Evolutionary conservation across 2,797 vertebrate genomes (phyloP).

Genomic region (Gallinago solitaria): DNA sequence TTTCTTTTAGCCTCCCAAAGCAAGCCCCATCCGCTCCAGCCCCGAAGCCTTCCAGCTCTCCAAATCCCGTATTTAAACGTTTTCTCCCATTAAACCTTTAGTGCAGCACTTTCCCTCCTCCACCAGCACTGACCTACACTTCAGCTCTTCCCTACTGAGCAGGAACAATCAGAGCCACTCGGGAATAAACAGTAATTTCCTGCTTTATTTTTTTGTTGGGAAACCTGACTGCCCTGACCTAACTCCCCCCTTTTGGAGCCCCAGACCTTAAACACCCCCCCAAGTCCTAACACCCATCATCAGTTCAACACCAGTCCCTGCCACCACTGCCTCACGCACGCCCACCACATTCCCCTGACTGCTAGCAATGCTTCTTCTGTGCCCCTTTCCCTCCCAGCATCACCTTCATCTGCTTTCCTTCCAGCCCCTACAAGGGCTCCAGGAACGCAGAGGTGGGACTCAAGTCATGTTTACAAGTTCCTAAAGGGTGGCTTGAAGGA

Average conservation of each 20-base stretch:
- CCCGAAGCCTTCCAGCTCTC: neutral
- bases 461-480: too few relatives aligned
- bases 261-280: neutral
- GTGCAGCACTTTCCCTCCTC: neutral
- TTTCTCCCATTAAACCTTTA: neutral
- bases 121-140: neutral
- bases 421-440: neutral
- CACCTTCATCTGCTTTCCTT: neutral
- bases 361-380: neutral
- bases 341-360: neutral
- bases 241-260: neutral
- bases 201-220: neutral
- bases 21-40: neutral
- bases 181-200: neutral
- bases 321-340: neutral
- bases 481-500: too few relatives aligned
- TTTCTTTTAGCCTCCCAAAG: neutral
- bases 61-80: neutral
- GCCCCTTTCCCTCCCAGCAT: neutral
- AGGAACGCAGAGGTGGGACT: neutral
- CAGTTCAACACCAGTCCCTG: neutral
- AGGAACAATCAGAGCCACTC: neutral
- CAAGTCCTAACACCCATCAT: neutral
- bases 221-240: neutral
- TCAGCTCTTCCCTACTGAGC: neutral